These are phyloP conservation scores for Cyclina sinensis DNA, from an alignment of 1,140 invertebrate species.

Conservation along the genomic window DNA sequence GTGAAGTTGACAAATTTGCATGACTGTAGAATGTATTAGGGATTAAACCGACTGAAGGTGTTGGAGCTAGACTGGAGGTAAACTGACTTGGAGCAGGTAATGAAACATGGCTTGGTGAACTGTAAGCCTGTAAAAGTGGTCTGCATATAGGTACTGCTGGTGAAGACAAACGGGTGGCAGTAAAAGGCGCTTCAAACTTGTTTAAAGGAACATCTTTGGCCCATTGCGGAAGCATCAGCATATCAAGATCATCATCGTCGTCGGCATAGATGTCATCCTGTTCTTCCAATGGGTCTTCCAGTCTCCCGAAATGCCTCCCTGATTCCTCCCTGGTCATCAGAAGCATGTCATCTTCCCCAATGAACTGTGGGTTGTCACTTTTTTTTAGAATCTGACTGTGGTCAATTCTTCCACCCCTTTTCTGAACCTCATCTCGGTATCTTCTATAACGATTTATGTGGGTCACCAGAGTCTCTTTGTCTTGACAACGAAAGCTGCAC, in stretches of 20 bases:
- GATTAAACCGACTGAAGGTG: too few relatives aligned
- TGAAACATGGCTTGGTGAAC: too few relatives aligned
- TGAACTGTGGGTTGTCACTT: not conserved
- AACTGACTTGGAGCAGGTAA: too few relatives aligned
- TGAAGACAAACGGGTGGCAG: not conserved
- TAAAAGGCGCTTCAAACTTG: not conserved
- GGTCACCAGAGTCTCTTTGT: not conserved
- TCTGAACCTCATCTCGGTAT: not conserved
- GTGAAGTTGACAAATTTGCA: not conserved
- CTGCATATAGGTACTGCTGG: not conserved
- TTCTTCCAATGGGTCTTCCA: not conserved
- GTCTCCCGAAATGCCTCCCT: not conserved
- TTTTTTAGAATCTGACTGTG: not conserved
- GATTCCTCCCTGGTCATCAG: not conserved
- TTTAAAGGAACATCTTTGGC: not conserved
- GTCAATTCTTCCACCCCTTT: not conserved
- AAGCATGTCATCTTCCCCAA: not conserved
- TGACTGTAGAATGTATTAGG: too few relatives aligned
- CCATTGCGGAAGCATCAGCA: not conserved
- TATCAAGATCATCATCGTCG: not conserved
- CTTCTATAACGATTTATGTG: not conserved
- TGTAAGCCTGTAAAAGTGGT: too few relatives aligned
- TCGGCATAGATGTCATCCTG: not conserved
- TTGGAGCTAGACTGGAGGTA: too few relatives aligned
- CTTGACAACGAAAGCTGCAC: conserved; percentile 4